Evolutionary conservation across 1,140 invertebrate genomes (phyloP).

Genomic region (Lysiphlebus fabarum): DNA sequence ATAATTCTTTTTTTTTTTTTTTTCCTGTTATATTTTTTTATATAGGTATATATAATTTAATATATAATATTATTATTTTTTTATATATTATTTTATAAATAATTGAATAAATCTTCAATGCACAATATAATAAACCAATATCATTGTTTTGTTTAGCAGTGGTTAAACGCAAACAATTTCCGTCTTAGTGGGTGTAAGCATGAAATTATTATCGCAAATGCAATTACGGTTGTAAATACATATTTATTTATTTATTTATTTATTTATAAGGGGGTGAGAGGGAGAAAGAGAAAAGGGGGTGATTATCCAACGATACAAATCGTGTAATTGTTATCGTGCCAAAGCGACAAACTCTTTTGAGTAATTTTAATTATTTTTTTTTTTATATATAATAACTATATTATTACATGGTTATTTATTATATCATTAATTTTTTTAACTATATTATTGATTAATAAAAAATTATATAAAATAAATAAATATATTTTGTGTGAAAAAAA

Average conservation of each 20-base stretch:
- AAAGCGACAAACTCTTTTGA: too few species aligned
- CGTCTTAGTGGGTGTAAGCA: conserved; percentile 11
- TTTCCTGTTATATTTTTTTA: too few species aligned
- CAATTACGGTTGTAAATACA: conserved; percentile 8
- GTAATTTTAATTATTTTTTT: too few species aligned
- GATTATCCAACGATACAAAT: conserved; percentile 8
- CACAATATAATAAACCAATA: not conserved
- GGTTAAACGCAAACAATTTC: not conserved
- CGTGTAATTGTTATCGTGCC: conserved; percentile 8
- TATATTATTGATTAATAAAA: conserved; percentile 10
- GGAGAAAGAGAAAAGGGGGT: not conserved
- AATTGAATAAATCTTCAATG: not conserved
- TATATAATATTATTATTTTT: too few species aligned
- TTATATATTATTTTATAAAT: not conserved
- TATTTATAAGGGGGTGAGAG: too few species aligned
- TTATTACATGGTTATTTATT: too few species aligned
- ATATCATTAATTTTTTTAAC: not conserved
- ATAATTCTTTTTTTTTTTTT: too few species aligned
- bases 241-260: too few species aligned
- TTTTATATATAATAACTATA: too few species aligned
- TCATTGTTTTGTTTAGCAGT: not conserved
- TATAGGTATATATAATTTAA: too few species aligned
- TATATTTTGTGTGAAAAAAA: not conserved
- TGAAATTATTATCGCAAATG: conserved; percentile 21
- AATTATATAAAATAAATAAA: conserved; percentile 1